Base-by-base conservation (phyloP, 2,113 vertebrate species). In the Albula goreensis region DNA sequence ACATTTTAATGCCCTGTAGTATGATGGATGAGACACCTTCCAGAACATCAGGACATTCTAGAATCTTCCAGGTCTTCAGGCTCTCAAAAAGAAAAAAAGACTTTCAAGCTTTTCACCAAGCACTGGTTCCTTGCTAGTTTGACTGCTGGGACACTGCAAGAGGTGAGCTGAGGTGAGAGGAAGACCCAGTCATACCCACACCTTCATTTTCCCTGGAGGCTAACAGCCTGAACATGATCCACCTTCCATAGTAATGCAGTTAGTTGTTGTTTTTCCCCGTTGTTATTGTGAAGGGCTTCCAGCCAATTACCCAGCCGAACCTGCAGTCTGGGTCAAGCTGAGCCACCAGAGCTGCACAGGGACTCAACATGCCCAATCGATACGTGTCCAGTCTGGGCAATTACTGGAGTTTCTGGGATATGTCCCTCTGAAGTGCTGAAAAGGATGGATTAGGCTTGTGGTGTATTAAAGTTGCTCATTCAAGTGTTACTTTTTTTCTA, bases 401-500 rank as follows among this genome's bases (percentile, higher is more conserved):
- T 84, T 12, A 81, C 19, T 17, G 12, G 8, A 50, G 8, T 31
- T 74, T 63, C 86, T 19, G 87, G 81, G 82, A 77, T 52, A 25
- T 15, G 31, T 22, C 50, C 12, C 22, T n/a, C 31, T 8, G 60
- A 81, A 12, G 77, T 19, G 41, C 4, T 13, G 57, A 57, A 63
- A 25, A 25, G 48, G 78, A 86, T 17, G 22, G 86, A 87, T 89
- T 86, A 63, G 83, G 51, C 85, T 22, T 66, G 48, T 74, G 89
- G 77, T 56, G 84, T 79, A 89, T 90, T 88, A 85, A 87, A 88
- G 88, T 86, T 89, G 86, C 85, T 86, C 9, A 12, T 85, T 90
- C 84, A 82, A 89, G 86, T 88, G 88, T 88, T 87, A 89, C 91
- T 25, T 15, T 79, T 85, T 90, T 87, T 90, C 85, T 86, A 51